Percentiles rank a stretch among this genome's conserved stretches.
phyloP scores from a whole-genome alignment of 2,113 vertebrate genomes.

The Synchiropus splendidus region DNA sequence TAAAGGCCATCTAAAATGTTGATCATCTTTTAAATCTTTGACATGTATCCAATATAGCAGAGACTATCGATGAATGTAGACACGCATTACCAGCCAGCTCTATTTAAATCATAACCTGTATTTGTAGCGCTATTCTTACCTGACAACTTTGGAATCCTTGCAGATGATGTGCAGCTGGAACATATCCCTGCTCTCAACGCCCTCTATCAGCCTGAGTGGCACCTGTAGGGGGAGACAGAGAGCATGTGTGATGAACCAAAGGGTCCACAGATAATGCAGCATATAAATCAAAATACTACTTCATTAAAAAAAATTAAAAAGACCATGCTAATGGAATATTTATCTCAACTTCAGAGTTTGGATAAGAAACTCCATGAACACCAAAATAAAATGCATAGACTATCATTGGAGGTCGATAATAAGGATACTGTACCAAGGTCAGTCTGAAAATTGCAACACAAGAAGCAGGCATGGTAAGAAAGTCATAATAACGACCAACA shows the following conservation, averaged over 20 bases:
- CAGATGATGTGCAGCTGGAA: conserved; percentile 97
- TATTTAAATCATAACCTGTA: too few species aligned
- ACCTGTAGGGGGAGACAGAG: conserved; percentile 72
- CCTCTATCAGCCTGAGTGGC: conserved; percentile 94
- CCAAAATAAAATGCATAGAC: too few species aligned
- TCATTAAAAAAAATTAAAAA: conserved; percentile 5
- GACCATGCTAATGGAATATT: too few species aligned
- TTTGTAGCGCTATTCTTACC: conserved; percentile 57
- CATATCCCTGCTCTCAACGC: conserved; percentile 96
- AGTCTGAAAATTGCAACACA: neutral
- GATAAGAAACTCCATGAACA: too few species aligned
- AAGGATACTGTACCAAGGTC: conserved; percentile 1
- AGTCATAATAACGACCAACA: conserved; percentile 4
- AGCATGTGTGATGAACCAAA: neutral
- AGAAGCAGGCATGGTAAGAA: neutral
- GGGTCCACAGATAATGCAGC: conserved; percentile 4
- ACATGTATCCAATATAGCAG: too few species aligned
- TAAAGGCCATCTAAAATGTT: too few species aligned
- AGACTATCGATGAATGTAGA: too few species aligned
- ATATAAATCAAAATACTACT: conserved; percentile 7
- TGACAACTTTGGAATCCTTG: conserved; percentile 98
- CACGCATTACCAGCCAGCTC: too few species aligned
- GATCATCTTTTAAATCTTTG: too few species aligned
- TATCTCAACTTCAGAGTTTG: too few species aligned
- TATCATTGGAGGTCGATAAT: too few species aligned